Conservation (phyloP, 37 sponge, comb jelly and placozoan species). For the Hormiphora californensis region DNA sequence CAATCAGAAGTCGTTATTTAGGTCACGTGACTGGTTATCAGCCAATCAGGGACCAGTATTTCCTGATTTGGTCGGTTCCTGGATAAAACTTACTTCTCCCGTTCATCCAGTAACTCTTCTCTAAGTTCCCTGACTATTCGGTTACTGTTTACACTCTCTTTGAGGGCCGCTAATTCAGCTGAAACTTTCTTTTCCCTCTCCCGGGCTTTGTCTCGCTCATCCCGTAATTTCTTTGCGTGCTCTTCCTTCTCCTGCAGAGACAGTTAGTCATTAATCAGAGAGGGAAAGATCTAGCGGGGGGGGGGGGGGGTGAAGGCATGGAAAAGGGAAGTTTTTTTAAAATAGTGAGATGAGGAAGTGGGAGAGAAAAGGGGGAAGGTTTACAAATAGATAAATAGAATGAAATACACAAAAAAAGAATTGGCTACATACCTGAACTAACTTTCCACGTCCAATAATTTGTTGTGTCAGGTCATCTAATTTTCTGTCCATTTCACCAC, state of each 20-base stretch:
- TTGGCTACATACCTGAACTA: conserved; percentile 14
- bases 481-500: background rate
- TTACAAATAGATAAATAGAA: background rate
- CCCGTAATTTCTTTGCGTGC: background rate
- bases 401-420: background rate
- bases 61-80: too few species aligned
- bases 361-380: too few species aligned
- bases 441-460: background rate
- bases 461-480: conserved; percentile 8
- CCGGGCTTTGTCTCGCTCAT: background rate
- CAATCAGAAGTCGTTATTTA: too few species aligned
- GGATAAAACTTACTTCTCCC: conserved; percentile 22
- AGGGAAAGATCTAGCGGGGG: too few species aligned
- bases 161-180: background rate
- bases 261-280: background rate
- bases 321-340: too few species aligned
- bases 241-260: background rate
- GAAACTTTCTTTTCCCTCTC: background rate
- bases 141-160: conserved; percentile 29
- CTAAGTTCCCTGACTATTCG: conserved; percentile 10
- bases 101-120: background rate
- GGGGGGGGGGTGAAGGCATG: too few species aligned
- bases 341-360: too few species aligned
- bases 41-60: too few species aligned
- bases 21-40: too few species aligned